phyloP scores from a whole-genome alignment of 2,113 vertebrate genomes.

The Rutilus rutilus region DNA sequence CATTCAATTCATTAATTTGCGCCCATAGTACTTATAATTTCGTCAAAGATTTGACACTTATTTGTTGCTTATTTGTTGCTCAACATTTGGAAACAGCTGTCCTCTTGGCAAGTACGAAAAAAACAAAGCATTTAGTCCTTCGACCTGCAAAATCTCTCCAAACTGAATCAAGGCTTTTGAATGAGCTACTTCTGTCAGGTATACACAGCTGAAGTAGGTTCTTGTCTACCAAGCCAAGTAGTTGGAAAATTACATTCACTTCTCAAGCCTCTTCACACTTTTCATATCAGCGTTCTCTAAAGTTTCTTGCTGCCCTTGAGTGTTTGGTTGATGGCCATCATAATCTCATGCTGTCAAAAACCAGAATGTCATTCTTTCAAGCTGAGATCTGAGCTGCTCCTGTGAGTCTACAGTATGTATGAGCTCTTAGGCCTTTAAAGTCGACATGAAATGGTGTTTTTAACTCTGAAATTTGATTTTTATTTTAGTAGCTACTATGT shows the following conservation, averaged over 20 bases:
- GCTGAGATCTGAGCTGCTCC: constrained; percentile 43
- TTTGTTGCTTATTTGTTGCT: neutral
- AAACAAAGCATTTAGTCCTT: constrained; percentile 17
- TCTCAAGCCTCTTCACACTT: constrained; percentile 42
- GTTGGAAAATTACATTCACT: constrained; percentile 34
- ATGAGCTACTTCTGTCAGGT: constrained; percentile 26
- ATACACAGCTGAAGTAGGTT: constrained; percentile 25
- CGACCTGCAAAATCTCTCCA: constrained; percentile 18
- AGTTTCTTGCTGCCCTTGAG: constrained; percentile 45
- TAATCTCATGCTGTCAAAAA: constrained; percentile 53
- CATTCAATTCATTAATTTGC: neutral
- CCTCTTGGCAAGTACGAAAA: neutral
- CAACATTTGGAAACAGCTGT: neutral
- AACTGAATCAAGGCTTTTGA: neutral
- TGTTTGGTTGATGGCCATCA: constrained; percentile 50
- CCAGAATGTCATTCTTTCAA: constrained; percentile 44
- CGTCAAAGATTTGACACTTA: neutral
- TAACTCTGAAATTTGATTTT: neutral
- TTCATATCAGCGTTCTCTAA: constrained; percentile 37
- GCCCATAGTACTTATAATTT: neutral
- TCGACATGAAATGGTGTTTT: neutral
- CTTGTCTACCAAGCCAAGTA: constrained; percentile 31
- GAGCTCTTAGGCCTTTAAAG: constrained; percentile 7
- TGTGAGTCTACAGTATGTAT: constrained; percentile 4
- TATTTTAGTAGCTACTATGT: neutral